Evolutionary conservation across 92 coral and sea anemone species (phyloP).

Genomic region (Zoanthus sansibaricus): DNA sequence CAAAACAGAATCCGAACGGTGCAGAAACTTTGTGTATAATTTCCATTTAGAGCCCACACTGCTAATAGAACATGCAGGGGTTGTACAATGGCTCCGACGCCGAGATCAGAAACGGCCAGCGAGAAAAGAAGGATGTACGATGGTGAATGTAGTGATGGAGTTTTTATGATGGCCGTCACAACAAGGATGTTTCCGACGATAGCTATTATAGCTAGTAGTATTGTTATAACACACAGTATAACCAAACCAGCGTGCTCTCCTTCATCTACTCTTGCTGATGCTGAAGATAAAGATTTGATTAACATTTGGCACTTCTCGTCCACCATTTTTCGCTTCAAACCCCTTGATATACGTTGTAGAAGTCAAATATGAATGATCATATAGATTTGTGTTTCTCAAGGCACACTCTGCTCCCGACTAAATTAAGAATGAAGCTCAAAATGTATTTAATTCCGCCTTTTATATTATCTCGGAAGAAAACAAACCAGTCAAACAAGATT

Average conservation of each 20-base stretch:
- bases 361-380: neutral
- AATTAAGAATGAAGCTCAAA: too few relatives aligned
- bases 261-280: neutral
- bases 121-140: constrained; percentile 23
- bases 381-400: neutral
- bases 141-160: constrained; percentile 26
- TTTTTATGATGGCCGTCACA: constrained; percentile 9
- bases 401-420: neutral
- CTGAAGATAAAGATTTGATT: neutral
- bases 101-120: constrained; percentile 23
- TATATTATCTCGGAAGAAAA: too few relatives aligned
- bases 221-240: neutral
- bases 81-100: constrained; percentile 13
- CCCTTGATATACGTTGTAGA: neutral
- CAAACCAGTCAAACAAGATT: too few relatives aligned
- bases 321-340: neutral
- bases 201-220: constrained; percentile 4
- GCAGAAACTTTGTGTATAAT: neutral
- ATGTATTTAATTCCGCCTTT: too few relatives aligned
- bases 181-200: constrained; percentile 18
- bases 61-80: constrained; percentile 8
- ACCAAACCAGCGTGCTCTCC: neutral
- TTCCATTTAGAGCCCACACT: neutral
- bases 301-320: neutral
- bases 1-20: constrained; percentile 3